Evolutionary conservation across 2,797 vertebrate genomes (phyloP).

Genomic region (Dromococcyx pavoninus): DNA sequence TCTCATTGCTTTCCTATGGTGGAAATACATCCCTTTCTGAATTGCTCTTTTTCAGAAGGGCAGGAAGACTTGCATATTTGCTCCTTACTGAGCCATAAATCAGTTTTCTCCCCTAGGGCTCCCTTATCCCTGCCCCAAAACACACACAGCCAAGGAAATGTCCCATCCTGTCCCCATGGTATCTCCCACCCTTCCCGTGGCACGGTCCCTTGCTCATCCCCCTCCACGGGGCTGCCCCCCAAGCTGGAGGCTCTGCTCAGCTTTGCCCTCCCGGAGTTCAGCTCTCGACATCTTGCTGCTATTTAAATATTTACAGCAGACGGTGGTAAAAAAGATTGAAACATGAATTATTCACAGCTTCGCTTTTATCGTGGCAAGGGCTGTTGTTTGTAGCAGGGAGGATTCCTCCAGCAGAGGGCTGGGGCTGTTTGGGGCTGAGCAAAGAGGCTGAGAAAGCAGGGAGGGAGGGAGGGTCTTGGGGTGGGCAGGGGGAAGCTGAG

Average conservation of each 20-base stretch:
- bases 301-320: conserved; percentile 73
- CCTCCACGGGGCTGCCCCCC: neutral
- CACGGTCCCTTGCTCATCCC: neutral
- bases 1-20: neutral
- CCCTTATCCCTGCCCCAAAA: neutral
- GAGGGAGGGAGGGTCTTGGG: neutral
- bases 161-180: neutral
- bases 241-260: neutral
- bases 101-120: accelerated
- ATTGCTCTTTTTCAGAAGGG: neutral
- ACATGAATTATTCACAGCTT: conserved; percentile 75
- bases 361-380: conserved; percentile 64
- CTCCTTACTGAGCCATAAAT: neutral
- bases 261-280: neutral
- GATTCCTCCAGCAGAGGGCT: neutral
- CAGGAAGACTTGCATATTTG: neutral
- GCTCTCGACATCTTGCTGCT: conserved; percentile 40
- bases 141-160: neutral
- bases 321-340: conserved; percentile 56
- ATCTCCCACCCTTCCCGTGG: neutral
- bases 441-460: neutral
- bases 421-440: neutral
- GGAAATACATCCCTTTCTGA: neutral
- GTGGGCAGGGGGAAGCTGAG: accelerated
- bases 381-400: neutral